Percentiles rank a stretch among this genome's conserved stretches.
Evolutionary conservation across 2,113 vertebrate genomes (phyloP).

Genomic region (Tachycineta bicolor): DNA sequence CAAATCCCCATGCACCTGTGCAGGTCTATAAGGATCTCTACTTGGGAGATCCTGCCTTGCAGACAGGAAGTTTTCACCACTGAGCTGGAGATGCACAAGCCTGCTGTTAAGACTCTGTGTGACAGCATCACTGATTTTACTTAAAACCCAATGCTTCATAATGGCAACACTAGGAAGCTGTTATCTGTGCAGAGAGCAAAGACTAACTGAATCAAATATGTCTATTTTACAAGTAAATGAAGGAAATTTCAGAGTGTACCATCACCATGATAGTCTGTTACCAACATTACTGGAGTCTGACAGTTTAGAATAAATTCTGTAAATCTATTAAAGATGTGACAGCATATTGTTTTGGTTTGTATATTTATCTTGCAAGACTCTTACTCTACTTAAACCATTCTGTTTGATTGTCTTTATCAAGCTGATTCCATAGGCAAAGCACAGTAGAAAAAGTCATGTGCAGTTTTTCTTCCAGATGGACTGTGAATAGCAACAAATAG

Average conservation of each 20-base stretch:
- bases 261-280: conserved; percentile 11
- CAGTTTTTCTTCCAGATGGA: conserved; percentile 1
- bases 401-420: conserved; percentile 26
- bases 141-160: conserved; percentile 27
- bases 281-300: background rate
- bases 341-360: background rate
- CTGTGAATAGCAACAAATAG: conserved; percentile 18
- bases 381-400: background rate
- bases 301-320: background rate
- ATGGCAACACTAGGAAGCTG: conserved; percentile 34
- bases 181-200: conserved; percentile 16
- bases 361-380: background rate
- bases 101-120: background rate
- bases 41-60: conserved; percentile 7
- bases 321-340: background rate
- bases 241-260: conserved; percentile 41
- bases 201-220: conserved; percentile 35
- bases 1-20: conserved; percentile 11
- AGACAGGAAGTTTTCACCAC: conserved; percentile 10
- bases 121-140: conserved; percentile 4
- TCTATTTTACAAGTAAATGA: conserved; percentile 38
- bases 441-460: conserved; percentile 10
- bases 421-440: conserved; percentile 36
- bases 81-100: conserved; percentile 22
- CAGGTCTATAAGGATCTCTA: background rate